Conservation (phyloP, 2,888 invertebrate species). For the Unio delphinus region DNA sequence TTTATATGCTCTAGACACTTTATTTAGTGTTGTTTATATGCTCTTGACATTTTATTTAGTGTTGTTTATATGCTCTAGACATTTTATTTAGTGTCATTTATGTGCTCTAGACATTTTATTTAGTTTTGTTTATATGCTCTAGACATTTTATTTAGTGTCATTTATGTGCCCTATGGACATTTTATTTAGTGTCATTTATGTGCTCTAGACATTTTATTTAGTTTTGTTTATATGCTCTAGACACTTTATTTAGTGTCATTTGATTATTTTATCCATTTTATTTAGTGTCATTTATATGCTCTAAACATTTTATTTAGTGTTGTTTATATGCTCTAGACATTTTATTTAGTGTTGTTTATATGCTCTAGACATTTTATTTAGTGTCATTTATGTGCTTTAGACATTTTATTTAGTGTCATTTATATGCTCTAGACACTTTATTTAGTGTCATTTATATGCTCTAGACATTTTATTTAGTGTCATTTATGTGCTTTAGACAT, state of each 20-base stretch:
- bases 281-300: not conserved
- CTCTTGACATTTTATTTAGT: not conserved
- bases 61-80: not conserved
- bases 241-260: constrained; percentile 68
- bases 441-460: constrained; percentile 46
- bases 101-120: not conserved
- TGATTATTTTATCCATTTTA: too few relatives aligned
- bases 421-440: not conserved
- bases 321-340: not conserved
- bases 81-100: not conserved
- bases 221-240: constrained; percentile 72
- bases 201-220: not conserved
- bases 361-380: constrained; percentile 5
- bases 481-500: not conserved
- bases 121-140: not conserved
- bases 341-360: not conserved
- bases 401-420: not conserved
- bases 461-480: constrained; percentile 74
- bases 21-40: not conserved
- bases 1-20: constrained; percentile 74
- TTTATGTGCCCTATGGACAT: not conserved
- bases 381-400: not conserved
- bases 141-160: constrained; percentile 8
- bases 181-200: not conserved
- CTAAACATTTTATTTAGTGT: not conserved